A percentile compares a stretch with the other conserved stretches of the same genome.
Evolutionary conservation across 2,888 invertebrate species (phyloP).

Genomic region (Brachypterus glaber): DNA sequence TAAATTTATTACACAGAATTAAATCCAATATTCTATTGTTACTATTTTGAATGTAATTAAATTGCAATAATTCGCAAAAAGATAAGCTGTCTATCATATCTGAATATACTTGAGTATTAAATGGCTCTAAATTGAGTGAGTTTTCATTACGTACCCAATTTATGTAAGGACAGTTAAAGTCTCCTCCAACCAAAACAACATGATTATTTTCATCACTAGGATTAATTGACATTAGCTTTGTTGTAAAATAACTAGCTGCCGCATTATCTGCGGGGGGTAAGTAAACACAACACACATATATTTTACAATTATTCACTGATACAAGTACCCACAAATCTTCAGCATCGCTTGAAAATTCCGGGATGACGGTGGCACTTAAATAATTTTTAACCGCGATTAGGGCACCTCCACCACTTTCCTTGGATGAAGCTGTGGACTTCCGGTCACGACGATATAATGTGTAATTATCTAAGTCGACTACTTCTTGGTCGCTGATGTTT

Average conservation of each 20-base stretch:
- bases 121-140: too few relatives aligned
- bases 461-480: conserved; percentile 9
- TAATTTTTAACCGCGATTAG: conserved; percentile 12
- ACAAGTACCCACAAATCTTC: conserved; percentile 7
- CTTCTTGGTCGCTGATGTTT: conserved; percentile 9
- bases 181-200: background rate
- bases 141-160: too few relatives aligned
- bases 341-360: conserved; percentile 7
- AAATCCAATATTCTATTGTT: too few relatives aligned
- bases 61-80: too few relatives aligned
- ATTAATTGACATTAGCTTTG: conserved; percentile 2
- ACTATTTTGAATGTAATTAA: too few relatives aligned
- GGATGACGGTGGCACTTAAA: background rate
- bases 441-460: conserved; percentile 11
- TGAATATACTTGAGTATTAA: too few relatives aligned
- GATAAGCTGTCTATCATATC: too few relatives aligned
- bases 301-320: background rate
- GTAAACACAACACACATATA: conserved; percentile 8
- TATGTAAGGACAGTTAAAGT: too few relatives aligned
- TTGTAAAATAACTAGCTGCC: conserved; percentile 2
- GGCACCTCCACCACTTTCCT: conserved; percentile 8
- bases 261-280: conserved; percentile 5
- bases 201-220: background rate
- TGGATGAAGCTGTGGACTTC: conserved; percentile 6
- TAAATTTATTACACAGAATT: too few relatives aligned